These are phyloP conservation scores for Halcyon smyrnensis DNA, from an alignment of 2,797 vertebrate genomes.

Conservation along the genomic window DNA sequence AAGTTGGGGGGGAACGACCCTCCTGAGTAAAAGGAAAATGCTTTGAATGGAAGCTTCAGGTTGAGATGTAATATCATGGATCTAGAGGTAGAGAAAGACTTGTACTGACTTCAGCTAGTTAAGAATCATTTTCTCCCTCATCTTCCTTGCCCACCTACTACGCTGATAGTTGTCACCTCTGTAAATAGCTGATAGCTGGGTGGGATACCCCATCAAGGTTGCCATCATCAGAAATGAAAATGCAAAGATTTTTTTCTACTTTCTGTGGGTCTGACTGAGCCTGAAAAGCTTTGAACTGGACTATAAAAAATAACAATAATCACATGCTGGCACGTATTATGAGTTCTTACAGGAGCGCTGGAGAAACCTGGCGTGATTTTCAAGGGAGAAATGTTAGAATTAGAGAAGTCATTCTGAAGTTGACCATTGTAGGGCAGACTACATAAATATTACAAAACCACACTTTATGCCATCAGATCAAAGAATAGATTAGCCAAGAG, in stretches of 20 bases:
- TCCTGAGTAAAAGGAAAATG: background rate
- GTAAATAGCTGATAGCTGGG: background rate
- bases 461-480: background rate
- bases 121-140: background rate
- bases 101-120: background rate
- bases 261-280: background rate
- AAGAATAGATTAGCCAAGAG: background rate
- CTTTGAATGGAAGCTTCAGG: too few relatives aligned
- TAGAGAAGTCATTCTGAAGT: background rate
- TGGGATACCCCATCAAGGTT: background rate
- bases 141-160: background rate
- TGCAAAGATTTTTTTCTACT: background rate
- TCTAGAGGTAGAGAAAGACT: background rate
- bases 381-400: background rate
- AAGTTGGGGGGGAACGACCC: fast-evolving
- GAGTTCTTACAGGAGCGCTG: background rate
- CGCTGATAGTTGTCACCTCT: background rate
- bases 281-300: background rate
- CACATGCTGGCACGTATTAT: background rate
- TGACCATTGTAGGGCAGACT: background rate
- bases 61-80: background rate
- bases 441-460: background rate
- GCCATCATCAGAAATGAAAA: background rate
- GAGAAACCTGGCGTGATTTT: background rate
- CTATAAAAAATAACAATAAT: background rate